Evolutionary conservation across 1,140 invertebrate species (phyloP).

Genomic region (Apis cerana): DNA sequence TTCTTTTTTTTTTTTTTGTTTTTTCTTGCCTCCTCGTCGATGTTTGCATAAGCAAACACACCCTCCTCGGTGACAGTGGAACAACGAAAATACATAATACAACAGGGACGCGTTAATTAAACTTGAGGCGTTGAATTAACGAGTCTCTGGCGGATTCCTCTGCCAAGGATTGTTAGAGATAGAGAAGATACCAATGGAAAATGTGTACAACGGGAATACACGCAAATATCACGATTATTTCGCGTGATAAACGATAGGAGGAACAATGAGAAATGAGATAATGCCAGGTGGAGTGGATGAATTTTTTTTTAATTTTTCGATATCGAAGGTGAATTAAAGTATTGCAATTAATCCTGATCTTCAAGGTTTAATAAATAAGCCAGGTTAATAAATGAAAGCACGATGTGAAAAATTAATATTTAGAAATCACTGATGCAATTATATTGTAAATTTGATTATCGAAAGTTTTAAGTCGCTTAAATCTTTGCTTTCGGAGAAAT

Average conservation of each 20-base stretch:
- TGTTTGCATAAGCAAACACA: neutral
- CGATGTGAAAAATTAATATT: too few relatives aligned
- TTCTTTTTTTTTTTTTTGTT: neutral
- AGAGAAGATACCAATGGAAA: neutral
- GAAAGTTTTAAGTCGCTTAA: too few relatives aligned
- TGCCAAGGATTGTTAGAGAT: neutral
- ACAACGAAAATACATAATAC: constrained; percentile 8
- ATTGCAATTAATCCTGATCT: too few relatives aligned
- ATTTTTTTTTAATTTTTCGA: neutral
- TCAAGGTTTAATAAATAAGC: too few relatives aligned
- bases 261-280: neutral
- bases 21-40: neutral
- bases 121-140: constrained; percentile 5
- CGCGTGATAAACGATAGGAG: neutral
- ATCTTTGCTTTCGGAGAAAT: too few relatives aligned
- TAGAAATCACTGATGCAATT: too few relatives aligned
- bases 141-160: neutral
- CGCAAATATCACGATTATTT: neutral
- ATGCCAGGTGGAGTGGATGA: neutral
- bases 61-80: neutral
- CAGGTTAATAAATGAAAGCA: too few relatives aligned
- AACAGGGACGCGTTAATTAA: constrained; percentile 11
- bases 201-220: neutral
- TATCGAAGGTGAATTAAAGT: neutral
- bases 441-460: too few relatives aligned